These are phyloP conservation scores for Cnemophilus loriae DNA, from an alignment of 2,113 vertebrate species.

Conservation along the genomic window DNA sequence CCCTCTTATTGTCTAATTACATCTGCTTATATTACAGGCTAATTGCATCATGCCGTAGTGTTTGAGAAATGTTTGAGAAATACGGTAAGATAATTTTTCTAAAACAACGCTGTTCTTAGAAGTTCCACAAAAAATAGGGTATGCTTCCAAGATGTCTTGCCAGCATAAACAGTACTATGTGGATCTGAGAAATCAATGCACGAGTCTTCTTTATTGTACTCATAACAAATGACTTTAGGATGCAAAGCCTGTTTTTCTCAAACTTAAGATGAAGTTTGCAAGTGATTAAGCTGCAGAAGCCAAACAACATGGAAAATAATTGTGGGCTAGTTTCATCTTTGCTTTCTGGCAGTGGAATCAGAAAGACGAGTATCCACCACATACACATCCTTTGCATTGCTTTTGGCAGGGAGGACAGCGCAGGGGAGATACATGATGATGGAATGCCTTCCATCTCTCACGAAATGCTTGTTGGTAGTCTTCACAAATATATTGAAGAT, in stretches of 20 bases:
- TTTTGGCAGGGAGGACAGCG: not conserved
- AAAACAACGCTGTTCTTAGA: not conserved
- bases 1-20: not conserved
- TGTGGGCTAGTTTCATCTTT: not conserved
- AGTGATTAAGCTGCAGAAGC: not conserved
- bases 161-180: not conserved
- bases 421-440: not conserved
- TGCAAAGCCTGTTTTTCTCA: not conserved
- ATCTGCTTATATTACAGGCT: not conserved
- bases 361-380: fast-evolving
- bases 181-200: not conserved
- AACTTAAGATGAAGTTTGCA: not conserved
- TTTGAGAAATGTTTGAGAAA: slow-evolving; percentile 12
- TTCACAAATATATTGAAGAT: not conserved
- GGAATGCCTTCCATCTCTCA: not conserved
- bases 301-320: not conserved
- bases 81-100: not conserved
- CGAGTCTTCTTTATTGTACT: not conserved
- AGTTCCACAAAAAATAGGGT: not conserved
- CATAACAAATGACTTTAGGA: not conserved
- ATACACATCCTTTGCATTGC: not conserved
- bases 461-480: not conserved
- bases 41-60: not conserved
- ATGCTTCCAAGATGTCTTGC: not conserved
- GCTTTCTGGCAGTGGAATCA: not conserved